Conservation (phyloP, 2,888 invertebrate genomes). For the Baccha elongata region DNA sequence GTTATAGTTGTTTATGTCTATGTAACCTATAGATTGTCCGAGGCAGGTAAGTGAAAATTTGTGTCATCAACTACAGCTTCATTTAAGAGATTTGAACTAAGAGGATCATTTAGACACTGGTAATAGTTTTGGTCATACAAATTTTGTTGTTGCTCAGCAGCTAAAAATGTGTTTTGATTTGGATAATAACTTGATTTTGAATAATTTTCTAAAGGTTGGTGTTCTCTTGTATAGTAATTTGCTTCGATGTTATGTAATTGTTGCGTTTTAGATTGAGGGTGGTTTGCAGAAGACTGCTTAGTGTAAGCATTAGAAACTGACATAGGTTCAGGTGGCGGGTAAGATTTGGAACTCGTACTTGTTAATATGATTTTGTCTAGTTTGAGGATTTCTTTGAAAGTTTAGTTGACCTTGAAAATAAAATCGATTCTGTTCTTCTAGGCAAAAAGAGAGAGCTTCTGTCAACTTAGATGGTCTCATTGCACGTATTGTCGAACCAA, state of each 20-base stretch:
- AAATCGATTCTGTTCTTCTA: constrained; percentile 62
- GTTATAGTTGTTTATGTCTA: constrained; percentile 15
- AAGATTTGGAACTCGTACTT: constrained; percentile 8
- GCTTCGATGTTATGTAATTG: constrained; percentile 16
- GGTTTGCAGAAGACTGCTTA: background rate
- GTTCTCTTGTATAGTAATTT: background rate
- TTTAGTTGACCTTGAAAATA: constrained; percentile 27
- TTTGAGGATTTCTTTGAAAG: background rate
- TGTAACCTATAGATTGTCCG: constrained; percentile 30
- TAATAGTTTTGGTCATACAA: constrained; percentile 4
- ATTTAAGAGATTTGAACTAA: constrained; percentile 1
- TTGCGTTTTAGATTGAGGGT: constrained; percentile 1
- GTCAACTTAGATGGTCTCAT: constrained; percentile 69
- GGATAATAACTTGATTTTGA: constrained; percentile 6
- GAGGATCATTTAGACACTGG: background rate
- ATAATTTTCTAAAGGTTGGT: no score
- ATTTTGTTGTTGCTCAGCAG: constrained; percentile 6
- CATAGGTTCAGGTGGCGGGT: constrained; percentile 19
- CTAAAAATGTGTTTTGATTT: constrained; percentile 4
- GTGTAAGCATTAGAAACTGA: constrained; percentile 20
- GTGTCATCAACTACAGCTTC: constrained; percentile 22
- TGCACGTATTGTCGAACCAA: constrained; percentile 72
- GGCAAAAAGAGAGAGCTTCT: constrained; percentile 63
- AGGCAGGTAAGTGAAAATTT: constrained; percentile 41
- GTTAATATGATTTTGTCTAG: background rate